These are phyloP conservation scores for Apteryx mantelli DNA, from an alignment of 2,113 vertebrate genomes.

Conservation along the genomic window DNA sequence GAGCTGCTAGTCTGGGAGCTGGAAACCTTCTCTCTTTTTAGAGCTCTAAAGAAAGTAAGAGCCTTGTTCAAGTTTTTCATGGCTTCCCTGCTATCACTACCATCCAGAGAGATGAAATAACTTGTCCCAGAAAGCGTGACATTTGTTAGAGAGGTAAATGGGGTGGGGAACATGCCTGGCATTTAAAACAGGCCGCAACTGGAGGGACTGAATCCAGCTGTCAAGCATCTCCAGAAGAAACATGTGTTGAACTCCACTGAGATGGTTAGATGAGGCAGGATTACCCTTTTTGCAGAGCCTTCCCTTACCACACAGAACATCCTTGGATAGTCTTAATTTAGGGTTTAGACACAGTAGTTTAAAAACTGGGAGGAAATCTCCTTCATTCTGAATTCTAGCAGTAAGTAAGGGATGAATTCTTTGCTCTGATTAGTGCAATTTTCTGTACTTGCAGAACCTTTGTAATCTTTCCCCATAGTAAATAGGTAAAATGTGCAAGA, in stretches of 20 bases:
- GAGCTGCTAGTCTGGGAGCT: constrained; percentile 36
- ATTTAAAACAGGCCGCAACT: background rate
- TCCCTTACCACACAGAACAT: background rate
- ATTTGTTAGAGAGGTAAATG: background rate
- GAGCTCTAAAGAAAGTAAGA: background rate
- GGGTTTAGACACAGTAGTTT: background rate
- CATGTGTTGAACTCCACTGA: background rate
- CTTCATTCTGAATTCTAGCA: background rate
- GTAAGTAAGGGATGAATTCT: background rate
- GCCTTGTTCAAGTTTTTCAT: background rate
- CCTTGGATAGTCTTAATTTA: background rate
- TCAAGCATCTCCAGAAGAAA: background rate
- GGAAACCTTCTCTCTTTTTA: constrained; percentile 23
- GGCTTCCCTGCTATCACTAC: background rate
- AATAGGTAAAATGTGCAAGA: background rate
- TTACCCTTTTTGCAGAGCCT: background rate
- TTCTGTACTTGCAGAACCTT: background rate
- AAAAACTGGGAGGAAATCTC: constrained; percentile 9
- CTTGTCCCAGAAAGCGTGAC: background rate
- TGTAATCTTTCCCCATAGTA: background rate
- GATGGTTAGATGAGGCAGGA: background rate
- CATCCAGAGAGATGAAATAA: constrained; percentile 2
- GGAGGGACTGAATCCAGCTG: constrained; percentile 1
- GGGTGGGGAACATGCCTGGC: background rate
- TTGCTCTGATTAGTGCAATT: background rate